A percentile compares a stretch with the other conserved stretches of the same genome.
Evolutionary conservation across 1,140 invertebrate species (phyloP).

Genomic region (Neodiprion virginianus): DNA sequence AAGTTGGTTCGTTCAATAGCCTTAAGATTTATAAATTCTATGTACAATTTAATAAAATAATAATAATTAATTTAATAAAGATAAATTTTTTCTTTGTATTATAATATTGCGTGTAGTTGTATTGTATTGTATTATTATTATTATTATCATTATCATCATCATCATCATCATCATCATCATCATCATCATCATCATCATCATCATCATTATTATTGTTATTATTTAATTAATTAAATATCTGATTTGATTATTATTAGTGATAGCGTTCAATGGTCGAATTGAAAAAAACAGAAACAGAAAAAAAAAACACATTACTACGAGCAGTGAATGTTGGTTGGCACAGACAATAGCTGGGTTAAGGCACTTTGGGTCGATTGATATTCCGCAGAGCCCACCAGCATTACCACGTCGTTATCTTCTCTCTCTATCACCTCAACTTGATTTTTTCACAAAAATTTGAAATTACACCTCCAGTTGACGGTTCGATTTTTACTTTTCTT

Average conservation of each 20-base stretch:
- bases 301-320: constrained; percentile 26
- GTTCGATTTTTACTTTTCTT: constrained; percentile 36
- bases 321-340: constrained; percentile 51
- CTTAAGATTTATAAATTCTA: constrained; percentile 50
- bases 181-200: constrained; percentile 31
- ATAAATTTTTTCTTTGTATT: constrained; percentile 40
- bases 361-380: constrained; percentile 54
- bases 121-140: constrained; percentile 5
- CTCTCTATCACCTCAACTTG: constrained; percentile 14
- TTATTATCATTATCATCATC: constrained; percentile 29
- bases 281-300: background rate
- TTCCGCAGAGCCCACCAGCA: constrained; percentile 47
- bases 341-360: constrained; percentile 58
- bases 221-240: constrained; percentile 45
- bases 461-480: constrained; percentile 32
- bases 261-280: constrained; percentile 15
- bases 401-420: constrained; percentile 41
- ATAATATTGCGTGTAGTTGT: constrained; percentile 36
- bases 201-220: constrained; percentile 37
- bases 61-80: constrained; percentile 48
- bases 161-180: constrained; percentile 43
- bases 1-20: constrained; percentile 35
- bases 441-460: constrained; percentile 10
- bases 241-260: constrained; percentile 48
- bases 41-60: constrained; percentile 57